A percentile compares a stretch with the other conserved stretches of the same genome.
Evolutionary conservation across 2,113 vertebrate genomes (phyloP).

Genomic region (Protobothrops mucrosquamatus): DNA sequence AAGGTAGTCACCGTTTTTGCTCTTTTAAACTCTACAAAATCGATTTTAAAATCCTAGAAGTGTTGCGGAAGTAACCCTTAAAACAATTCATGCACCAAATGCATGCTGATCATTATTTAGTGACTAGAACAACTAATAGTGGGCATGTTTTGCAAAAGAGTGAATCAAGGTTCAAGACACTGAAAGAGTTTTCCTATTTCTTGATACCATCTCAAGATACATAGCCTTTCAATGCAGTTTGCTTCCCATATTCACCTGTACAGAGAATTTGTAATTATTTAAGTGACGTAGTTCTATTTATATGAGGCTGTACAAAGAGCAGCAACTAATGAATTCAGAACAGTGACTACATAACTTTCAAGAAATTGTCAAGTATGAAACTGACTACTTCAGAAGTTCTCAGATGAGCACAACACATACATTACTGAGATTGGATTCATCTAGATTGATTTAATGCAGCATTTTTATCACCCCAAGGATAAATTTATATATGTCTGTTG

Average conservation of each 20-base stretch:
- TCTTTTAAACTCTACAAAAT: background rate
- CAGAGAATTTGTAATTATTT: background rate
- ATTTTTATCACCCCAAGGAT: background rate
- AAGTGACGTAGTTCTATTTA: background rate
- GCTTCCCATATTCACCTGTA: background rate
- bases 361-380: background rate
- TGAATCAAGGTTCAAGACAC: background rate
- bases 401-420: background rate
- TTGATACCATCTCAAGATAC: background rate
- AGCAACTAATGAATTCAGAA: background rate
- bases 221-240: background rate
- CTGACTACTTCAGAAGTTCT: background rate
- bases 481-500: background rate
- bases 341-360: background rate
- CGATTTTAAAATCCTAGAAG: background rate
- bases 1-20: background rate
- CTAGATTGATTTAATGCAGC: background rate
- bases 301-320: background rate
- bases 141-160: background rate
- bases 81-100: background rate
- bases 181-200: background rate
- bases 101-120: background rate
- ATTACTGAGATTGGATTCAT: background rate
- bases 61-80: background rate
- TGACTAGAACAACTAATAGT: background rate